A percentile compares a stretch with the other conserved stretches of the same genome.
phyloP scores from a whole-genome alignment of 1,140 invertebrate species.

The Drosophila varians region DNA sequence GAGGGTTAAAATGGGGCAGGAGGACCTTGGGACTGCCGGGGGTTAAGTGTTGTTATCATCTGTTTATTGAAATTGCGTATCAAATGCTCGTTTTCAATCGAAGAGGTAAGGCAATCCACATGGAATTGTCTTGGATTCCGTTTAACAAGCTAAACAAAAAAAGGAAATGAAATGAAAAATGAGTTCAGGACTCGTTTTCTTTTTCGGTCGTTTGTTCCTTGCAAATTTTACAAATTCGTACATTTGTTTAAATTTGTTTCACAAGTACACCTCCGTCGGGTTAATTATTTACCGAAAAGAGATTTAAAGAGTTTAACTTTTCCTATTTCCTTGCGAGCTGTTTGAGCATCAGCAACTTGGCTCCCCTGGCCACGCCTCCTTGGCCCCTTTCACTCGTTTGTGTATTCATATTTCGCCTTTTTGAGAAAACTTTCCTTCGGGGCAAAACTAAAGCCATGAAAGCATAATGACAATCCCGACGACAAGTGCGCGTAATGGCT shows the following conservation, averaged over 20 bases:
- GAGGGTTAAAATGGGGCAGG: constrained; percentile 7
- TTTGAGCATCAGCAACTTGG: constrained; percentile 42
- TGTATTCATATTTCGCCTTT: constrained; percentile 66
- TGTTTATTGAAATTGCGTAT: constrained; percentile 52
- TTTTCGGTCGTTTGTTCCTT: background rate
- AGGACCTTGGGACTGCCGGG: background rate
- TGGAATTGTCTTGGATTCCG: constrained; percentile 9
- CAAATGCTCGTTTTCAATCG: constrained; percentile 33
- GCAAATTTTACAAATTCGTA: background rate
- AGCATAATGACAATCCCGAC: constrained; percentile 66
- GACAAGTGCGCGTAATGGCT: constrained; percentile 64
- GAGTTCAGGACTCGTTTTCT: background rate
- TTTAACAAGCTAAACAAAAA: constrained; percentile 9
- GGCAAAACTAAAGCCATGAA: constrained; percentile 71
- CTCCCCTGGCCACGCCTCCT: background rate
- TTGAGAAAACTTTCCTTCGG: constrained; percentile 43
- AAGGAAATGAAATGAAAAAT: constrained; percentile 3
- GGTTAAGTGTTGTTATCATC: constrained; percentile 50
- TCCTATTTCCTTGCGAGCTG: constrained; percentile 57
- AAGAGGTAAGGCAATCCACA: constrained; percentile 13
- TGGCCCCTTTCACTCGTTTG: constrained; percentile 28
- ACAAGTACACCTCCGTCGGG: background rate
- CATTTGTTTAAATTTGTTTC: background rate
- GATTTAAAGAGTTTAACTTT: constrained; percentile 49
- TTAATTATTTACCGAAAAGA: constrained; percentile 32